A percentile compares a stretch with the other conserved stretches of the same genome.
Conservation (phyloP, 2,888 invertebrate species). For the Ophion ventricosus region DNA sequence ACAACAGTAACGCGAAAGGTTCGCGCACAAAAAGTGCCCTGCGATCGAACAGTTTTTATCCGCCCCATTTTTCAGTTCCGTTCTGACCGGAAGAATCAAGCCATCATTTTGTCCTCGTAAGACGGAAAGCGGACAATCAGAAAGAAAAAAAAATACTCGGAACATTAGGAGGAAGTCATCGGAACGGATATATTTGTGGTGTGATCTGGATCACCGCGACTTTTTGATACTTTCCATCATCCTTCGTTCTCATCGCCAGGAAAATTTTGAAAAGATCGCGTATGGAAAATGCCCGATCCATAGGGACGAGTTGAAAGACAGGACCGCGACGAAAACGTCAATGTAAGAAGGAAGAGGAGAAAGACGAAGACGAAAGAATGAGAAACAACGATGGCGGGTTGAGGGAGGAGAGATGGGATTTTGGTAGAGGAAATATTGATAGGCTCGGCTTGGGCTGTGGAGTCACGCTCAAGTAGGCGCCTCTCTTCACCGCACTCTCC, state of each 20-base stretch:
- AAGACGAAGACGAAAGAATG: constrained; percentile 29
- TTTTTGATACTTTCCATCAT: constrained; percentile 1
- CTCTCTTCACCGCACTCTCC: constrained; percentile 76
- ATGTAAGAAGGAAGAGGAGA: constrained; percentile 4
- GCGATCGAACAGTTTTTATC: constrained; percentile 16
- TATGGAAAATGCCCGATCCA: constrained; percentile 10
- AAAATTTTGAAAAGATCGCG: constrained; percentile 27
- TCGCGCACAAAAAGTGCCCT: constrained; percentile 17
- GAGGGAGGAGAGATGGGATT: constrained; percentile 73
- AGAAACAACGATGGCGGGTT: constrained; percentile 54
- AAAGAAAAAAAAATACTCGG: neutral
- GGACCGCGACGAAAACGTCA: constrained; percentile 19
- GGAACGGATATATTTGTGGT: neutral
- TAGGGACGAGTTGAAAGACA: neutral
- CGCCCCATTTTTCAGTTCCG: constrained; percentile 38
- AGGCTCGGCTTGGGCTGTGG: constrained; percentile 82
- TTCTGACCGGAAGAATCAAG: constrained; percentile 54
- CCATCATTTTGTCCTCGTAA: constrained; percentile 44
- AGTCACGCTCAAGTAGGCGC: constrained; percentile 82
- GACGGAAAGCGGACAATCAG: neutral
- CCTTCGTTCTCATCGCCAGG: neutral
- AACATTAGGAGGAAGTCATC: neutral
- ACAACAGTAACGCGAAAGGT: constrained; percentile 15
- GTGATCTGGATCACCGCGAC: neutral
- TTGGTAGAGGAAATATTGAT: constrained; percentile 81